phyloP scores from a whole-genome alignment of 1,140 invertebrate genomes.

The Steinernema feltiae region DNA sequence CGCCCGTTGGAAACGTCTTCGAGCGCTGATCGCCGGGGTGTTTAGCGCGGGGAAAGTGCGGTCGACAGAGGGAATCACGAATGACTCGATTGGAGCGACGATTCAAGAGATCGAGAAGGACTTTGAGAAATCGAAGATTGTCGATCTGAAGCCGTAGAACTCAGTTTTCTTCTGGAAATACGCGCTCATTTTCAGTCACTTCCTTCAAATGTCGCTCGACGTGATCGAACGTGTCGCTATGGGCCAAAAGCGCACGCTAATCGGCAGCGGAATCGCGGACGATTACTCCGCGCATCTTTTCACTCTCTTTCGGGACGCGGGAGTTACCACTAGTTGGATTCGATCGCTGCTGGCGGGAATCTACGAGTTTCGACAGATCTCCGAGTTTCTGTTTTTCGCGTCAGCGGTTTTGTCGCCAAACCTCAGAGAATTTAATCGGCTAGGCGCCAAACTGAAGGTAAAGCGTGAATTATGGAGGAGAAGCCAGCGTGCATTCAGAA shows the following conservation, averaged over 20 bases:
- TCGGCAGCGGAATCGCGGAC: neutral
- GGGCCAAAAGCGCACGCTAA: neutral
- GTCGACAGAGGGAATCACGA: neutral
- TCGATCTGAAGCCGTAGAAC: neutral
- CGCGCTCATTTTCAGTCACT: neutral
- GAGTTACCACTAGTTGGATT: neutral
- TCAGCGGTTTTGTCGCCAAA: neutral
- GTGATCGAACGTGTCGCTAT: neutral
- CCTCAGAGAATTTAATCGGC: neutral
- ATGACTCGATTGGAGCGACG: neutral
- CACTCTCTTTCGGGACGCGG: neutral
- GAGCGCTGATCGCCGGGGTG: neutral
- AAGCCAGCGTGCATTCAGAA: no score
- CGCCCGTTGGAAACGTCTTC: neutral
- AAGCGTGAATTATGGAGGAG: no score
- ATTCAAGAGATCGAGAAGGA: neutral
- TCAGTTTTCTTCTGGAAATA: neutral
- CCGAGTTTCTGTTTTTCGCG: neutral
- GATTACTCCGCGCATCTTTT: neutral
- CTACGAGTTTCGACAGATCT: neutral
- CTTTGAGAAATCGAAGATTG: neutral
- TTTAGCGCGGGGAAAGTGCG: neutral
- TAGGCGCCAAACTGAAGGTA: neutral
- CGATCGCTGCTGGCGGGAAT: neutral
- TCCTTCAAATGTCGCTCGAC: neutral